Evolutionary conservation across 1,140 invertebrate species (phyloP).

Genomic region (Lucilia sericata): DNA sequence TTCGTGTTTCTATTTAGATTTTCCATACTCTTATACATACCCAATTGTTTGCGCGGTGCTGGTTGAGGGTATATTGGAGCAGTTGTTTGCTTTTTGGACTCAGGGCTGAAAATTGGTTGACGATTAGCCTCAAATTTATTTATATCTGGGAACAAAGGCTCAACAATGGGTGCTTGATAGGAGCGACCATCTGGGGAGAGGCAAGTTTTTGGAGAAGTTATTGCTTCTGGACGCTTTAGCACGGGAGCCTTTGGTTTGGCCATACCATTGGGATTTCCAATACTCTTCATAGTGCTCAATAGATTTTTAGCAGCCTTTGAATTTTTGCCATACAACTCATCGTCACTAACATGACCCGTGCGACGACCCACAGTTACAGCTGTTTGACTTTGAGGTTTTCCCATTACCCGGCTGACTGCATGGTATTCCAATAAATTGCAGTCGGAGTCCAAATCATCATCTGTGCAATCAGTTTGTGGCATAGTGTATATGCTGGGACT

Average conservation of each 20-base stretch:
- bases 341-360: slow-evolving; percentile 59
- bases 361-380: slow-evolving; percentile 67
- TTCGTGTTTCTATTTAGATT: slow-evolving; percentile 12
- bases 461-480: slow-evolving; percentile 60
- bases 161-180: slow-evolving; percentile 63
- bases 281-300: slow-evolving; percentile 60
- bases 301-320: slow-evolving; percentile 61
- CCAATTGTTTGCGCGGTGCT: slow-evolving; percentile 3
- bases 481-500: slow-evolving; percentile 59
- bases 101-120: slow-evolving; percentile 49
- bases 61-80: slow-evolving; percentile 45
- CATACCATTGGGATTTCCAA: slow-evolving; percentile 50
- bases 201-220: slow-evolving; percentile 54
- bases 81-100: slow-evolving; percentile 41
- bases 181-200: slow-evolving; percentile 61
- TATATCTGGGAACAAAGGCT: slow-evolving; percentile 62
- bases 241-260: neutral
- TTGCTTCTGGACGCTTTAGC: slow-evolving; percentile 46
- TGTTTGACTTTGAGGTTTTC: slow-evolving; percentile 73
- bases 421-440: slow-evolving; percentile 69
- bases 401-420: slow-evolving; percentile 75
- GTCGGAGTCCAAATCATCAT: slow-evolving; percentile 60
- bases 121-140: slow-evolving; percentile 60
- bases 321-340: slow-evolving; percentile 63
- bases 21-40: slow-evolving; percentile 34